Conservation (phyloP, 2,113 vertebrate genomes). For the Aegithalos caudatus region DNA sequence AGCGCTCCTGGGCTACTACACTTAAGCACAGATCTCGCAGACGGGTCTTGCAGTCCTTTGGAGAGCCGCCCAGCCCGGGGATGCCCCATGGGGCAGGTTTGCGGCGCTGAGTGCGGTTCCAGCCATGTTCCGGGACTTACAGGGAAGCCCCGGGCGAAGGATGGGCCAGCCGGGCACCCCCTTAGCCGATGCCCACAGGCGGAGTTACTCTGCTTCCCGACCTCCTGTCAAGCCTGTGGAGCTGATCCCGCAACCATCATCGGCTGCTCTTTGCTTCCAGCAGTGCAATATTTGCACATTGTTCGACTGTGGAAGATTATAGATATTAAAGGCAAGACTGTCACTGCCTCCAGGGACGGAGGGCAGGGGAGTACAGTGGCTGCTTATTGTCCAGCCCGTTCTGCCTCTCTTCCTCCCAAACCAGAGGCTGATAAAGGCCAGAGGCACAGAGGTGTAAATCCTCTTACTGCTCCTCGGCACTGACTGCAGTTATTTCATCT, state of each 20-base stretch:
- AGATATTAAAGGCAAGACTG: background rate
- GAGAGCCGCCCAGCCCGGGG: background rate
- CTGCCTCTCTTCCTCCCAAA: background rate
- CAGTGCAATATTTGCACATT: background rate
- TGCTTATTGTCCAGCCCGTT: background rate
- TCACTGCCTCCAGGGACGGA: background rate
- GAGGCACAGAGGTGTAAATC: background rate
- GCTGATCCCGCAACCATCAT: background rate
- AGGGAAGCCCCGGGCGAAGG: background rate
- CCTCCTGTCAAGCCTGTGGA: background rate
- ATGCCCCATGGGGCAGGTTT: background rate
- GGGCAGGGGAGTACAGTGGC: background rate
- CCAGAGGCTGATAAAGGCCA: background rate
- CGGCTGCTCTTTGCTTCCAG: background rate
- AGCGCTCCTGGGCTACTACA: background rate
- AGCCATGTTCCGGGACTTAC: background rate
- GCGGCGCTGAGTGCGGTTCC: background rate
- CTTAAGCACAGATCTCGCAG: background rate
- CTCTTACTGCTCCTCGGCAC: background rate
- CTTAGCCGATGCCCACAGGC: accelerated
- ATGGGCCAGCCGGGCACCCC: too few relatives aligned
- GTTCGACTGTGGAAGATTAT: background rate
- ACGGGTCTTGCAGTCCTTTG: background rate
- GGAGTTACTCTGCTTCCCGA: background rate
- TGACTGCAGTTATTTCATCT: background rate